A percentile compares a stretch with the other conserved stretches of the same genome.
These are phyloP conservation scores for Platichthys stellatus DNA, from an alignment of 2,113 vertebrate species.

Conservation along the genomic window DNA sequence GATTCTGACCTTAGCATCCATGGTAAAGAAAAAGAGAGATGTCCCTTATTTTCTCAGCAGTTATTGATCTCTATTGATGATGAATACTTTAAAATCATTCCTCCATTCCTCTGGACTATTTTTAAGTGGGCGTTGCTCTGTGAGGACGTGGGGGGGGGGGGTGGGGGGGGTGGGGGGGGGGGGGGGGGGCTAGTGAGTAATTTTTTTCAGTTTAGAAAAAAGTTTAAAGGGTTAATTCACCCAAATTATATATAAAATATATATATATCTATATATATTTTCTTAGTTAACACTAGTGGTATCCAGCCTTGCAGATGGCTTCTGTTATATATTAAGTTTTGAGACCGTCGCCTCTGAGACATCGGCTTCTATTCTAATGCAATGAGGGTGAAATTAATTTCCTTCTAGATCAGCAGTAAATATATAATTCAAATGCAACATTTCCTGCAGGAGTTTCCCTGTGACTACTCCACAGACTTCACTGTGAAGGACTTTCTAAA, in stretches of 20 bases:
- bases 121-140: conserved; percentile 13
- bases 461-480: conserved; percentile 4
- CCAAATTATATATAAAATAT: background rate
- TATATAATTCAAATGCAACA: background rate
- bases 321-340: background rate
- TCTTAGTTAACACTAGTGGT: conserved; percentile 11
- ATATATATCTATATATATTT: background rate
- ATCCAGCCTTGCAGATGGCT: background rate
- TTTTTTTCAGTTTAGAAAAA: conserved; percentile 12
- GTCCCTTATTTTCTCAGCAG: conserved; percentile 18
- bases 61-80: conserved; percentile 24
- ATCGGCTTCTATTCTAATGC: background rate
- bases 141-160: background rate
- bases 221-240: background rate
- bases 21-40: conserved; percentile 16
- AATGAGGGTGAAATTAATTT: background rate
- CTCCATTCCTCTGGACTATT: conserved; percentile 53
- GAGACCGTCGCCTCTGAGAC: background rate
- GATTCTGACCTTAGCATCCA: conserved; percentile 19
- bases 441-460: background rate
- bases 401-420: background rate
- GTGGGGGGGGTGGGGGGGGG: too few relatives aligned
- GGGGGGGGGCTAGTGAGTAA: background rate
- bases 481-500: conserved; percentile 1
- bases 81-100: conserved; percentile 47